Conservation (phyloP, 2,888 invertebrate species). For the Zaprionus lineosus region DNA sequence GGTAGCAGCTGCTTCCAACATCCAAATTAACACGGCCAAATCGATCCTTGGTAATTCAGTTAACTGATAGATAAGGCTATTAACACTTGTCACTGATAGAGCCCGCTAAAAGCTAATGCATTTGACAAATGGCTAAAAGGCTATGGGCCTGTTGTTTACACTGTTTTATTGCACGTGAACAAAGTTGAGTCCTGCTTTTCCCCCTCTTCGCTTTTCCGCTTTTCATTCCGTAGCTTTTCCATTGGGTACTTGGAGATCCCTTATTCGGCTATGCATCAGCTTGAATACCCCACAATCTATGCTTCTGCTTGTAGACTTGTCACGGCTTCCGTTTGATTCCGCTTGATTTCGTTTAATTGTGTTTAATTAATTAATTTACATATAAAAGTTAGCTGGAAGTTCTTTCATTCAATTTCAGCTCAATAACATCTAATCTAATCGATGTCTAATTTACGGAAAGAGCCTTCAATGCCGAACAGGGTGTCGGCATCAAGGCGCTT, state of each 20-base stretch:
- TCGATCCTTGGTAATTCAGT: slow-evolving; percentile 50
- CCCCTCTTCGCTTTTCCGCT: slow-evolving; percentile 7
- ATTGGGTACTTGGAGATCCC: too few relatives aligned
- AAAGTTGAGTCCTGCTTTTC: neutral
- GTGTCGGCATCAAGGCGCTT: slow-evolving; percentile 52
- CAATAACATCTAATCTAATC: slow-evolving; percentile 53
- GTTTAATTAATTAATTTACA: too few relatives aligned
- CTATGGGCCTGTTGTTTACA: slow-evolving; percentile 12
- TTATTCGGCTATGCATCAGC: too few relatives aligned
- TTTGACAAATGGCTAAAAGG: slow-evolving; percentile 10
- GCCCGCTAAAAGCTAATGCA: slow-evolving; percentile 53
- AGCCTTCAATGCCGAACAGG: slow-evolving; percentile 74
- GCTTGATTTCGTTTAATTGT: slow-evolving; percentile 3
- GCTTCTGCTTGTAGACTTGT: too few relatives aligned
- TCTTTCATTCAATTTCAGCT: slow-evolving; percentile 21
- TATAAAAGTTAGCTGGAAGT: too few relatives aligned
- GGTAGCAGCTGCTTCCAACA: slow-evolving; percentile 4
- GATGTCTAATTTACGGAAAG: slow-evolving; percentile 78
- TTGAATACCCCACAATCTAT: too few relatives aligned
- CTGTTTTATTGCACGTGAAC: neutral
- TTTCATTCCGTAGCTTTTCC: too few relatives aligned
- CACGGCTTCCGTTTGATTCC: too few relatives aligned
- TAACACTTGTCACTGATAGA: slow-evolving; percentile 69
- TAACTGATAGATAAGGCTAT: slow-evolving; percentile 64
- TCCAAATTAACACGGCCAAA: slow-evolving; percentile 48